phyloP scores from a whole-genome alignment of 2,113 vertebrate genomes.

The Chlorodrepanis virens region DNA sequence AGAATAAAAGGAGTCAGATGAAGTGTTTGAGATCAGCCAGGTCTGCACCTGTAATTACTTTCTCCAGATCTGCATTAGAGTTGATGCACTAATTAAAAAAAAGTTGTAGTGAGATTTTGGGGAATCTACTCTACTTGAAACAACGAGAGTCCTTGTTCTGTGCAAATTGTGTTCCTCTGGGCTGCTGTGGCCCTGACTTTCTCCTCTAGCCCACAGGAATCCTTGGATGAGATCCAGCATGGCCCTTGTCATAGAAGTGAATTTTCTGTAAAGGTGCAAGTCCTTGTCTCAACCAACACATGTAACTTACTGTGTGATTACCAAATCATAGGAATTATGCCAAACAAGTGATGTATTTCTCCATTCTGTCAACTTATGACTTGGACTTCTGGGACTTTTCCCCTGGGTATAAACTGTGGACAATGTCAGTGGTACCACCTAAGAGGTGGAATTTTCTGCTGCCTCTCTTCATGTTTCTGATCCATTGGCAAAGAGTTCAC shows the following conservation, averaged over 20 bases:
- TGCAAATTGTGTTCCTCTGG: not conserved
- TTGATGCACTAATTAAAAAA: not conserved
- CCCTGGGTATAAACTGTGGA: not conserved
- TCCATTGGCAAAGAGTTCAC: not conserved
- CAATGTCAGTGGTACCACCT: not conserved
- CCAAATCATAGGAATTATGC: not conserved
- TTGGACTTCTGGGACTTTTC: not conserved
- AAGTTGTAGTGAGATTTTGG: not conserved
- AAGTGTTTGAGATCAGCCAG: not conserved
- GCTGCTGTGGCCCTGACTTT: not conserved
- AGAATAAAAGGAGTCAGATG: not conserved
- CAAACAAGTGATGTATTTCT: not conserved
- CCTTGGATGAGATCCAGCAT: not conserved
- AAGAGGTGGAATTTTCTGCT: not conserved
- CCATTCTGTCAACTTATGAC: not conserved
- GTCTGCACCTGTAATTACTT: not conserved
- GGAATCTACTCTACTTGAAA: not conserved
- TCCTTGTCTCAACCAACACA: not conserved
- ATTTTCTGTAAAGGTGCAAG: not conserved
- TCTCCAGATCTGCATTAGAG: not conserved
- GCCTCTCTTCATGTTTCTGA: not conserved
- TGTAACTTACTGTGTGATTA: not conserved
- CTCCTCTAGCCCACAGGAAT: not conserved
- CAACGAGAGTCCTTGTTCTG: not conserved
- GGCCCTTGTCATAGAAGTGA: not conserved